These are phyloP conservation scores for Crocallis elinguaria DNA, from an alignment of 2,888 invertebrate species.

Conservation along the genomic window DNA sequence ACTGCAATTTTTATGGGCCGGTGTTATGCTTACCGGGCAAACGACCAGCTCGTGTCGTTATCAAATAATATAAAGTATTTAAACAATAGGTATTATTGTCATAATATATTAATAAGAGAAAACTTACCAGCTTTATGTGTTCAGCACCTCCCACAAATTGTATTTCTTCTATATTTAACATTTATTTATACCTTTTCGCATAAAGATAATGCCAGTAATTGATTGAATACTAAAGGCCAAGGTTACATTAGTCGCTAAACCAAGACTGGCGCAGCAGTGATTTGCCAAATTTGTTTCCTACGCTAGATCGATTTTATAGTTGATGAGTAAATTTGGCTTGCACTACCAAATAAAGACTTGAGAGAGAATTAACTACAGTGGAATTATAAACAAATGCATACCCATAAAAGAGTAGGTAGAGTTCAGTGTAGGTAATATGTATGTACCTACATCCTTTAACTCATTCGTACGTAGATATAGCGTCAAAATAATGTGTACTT, in stretches of 20 bases:
- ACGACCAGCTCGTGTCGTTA: too few relatives aligned
- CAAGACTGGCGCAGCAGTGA: background rate
- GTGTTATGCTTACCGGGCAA: too few relatives aligned
- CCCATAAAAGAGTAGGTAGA: too few relatives aligned
- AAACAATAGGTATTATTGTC: too few relatives aligned
- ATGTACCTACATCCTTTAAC: background rate
- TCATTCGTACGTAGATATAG: background rate
- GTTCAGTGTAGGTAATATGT: too few relatives aligned
- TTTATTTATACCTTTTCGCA: conserved; percentile 40
- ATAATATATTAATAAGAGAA: background rate
- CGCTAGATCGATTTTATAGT: background rate
- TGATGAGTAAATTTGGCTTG: background rate
- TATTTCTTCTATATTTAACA: conserved; percentile 10
- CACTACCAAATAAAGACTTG: background rate
- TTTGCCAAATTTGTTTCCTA: background rate
- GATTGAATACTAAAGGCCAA: conserved; percentile 30
- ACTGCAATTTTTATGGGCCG: too few relatives aligned
- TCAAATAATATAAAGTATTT: too few relatives aligned
- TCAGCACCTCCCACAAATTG: conserved; percentile 21
- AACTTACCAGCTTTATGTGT: conserved; percentile 34
- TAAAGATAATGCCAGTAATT: conserved; percentile 29
- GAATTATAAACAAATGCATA: too few relatives aligned
- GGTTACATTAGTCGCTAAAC: conserved; percentile 26
- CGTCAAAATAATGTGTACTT: background rate
- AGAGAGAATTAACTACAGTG: too few relatives aligned